Conservation (phyloP, 1,140 invertebrate genomes). For the Lepidurus apus region DNA sequence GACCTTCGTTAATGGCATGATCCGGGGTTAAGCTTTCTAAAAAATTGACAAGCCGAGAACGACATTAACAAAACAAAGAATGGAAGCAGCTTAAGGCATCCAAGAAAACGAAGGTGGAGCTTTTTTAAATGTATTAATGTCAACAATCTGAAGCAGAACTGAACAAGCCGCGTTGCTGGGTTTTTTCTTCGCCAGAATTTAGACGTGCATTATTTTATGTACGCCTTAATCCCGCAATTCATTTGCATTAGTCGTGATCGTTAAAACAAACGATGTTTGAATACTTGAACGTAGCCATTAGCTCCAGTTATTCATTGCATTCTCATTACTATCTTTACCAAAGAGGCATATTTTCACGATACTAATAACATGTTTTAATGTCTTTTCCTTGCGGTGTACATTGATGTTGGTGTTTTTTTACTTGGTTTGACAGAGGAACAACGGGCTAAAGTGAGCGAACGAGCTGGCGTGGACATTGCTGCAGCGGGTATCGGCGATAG, state of each 20-base stretch:
- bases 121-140: background rate
- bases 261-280: background rate
- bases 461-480: conserved; percentile 58
- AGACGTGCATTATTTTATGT: background rate
- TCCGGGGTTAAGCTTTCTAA: background rate
- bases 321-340: background rate
- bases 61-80: background rate
- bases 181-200: background rate
- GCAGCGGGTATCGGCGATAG: conserved; percentile 71
- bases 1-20: background rate
- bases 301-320: background rate
- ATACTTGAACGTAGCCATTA: background rate
- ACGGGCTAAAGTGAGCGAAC: conserved; percentile 53
- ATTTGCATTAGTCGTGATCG: background rate
- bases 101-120: background rate
- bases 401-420: conserved; percentile 13
- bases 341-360: background rate
- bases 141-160: background rate
- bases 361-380: background rate
- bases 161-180: background rate
- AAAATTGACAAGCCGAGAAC: background rate
- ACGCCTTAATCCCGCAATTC: background rate
- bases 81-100: background rate
- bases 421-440: conserved; percentile 53
- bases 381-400: background rate